These are phyloP conservation scores for Adelosebastes latens DNA, from an alignment of 2,797 vertebrate species.

Conservation along the genomic window DNA sequence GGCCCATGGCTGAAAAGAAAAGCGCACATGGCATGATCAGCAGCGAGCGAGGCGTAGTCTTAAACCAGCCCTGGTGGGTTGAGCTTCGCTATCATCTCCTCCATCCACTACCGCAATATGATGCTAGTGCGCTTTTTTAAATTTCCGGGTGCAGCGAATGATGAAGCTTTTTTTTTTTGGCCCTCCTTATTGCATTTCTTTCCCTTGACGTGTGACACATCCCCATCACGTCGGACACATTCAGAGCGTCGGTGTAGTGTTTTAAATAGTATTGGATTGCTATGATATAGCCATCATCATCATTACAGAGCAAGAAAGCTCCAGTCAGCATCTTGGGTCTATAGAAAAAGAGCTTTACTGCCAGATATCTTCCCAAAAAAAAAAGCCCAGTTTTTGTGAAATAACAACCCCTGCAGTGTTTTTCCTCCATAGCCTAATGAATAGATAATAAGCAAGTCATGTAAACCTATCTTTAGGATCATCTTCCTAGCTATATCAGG, in stretches of 20 bases:
- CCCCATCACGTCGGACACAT: neutral
- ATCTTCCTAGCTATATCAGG: slow-evolving; percentile 57
- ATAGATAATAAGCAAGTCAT: slow-evolving; percentile 59
- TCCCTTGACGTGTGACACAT: neutral
- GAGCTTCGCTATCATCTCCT: slow-evolving; percentile 32
- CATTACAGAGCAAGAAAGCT: neutral
- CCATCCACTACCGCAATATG: slow-evolving; percentile 70
- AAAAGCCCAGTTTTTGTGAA: neutral
- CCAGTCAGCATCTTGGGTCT: slow-evolving; percentile 17
- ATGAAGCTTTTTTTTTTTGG: slow-evolving; percentile 29
- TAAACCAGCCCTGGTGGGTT: slow-evolving; percentile 31
- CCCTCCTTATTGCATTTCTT: neutral
- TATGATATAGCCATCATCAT: neutral
- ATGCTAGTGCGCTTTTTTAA: slow-evolving; percentile 61
- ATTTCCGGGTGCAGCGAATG: slow-evolving; percentile 73
- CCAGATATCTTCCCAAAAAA: neutral
- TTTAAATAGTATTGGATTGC: slow-evolving; percentile 5
- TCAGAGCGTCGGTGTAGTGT: neutral
- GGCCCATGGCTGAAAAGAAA: slow-evolving; percentile 18
- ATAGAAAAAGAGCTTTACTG: neutral
- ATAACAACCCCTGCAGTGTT: neutral
- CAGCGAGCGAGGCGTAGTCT: slow-evolving; percentile 29
- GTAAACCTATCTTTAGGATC: slow-evolving; percentile 52
- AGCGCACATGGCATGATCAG: slow-evolving; percentile 63
- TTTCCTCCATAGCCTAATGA: slow-evolving; percentile 12